Evolutionary conservation across 2,797 vertebrate species (phyloP).

Genomic region (Cirrhinus mrigala): DNA sequence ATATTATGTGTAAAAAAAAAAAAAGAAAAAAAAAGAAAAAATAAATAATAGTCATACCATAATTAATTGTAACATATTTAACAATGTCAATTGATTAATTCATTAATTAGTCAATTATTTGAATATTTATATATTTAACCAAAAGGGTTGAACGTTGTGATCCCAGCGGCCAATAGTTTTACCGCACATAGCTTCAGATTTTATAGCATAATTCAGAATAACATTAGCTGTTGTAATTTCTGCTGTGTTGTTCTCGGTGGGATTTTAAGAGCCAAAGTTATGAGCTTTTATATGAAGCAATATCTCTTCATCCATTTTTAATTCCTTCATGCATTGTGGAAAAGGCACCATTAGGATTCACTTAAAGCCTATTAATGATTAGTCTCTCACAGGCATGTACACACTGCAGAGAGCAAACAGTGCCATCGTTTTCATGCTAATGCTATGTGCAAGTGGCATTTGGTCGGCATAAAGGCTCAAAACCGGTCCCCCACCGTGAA

Average conservation of each 20-base stretch:
- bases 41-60: no score
- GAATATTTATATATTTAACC: neutral
- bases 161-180: slow-evolving; percentile 9
- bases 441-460: slow-evolving; percentile 24
- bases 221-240: slow-evolving; percentile 45
- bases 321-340: slow-evolving; percentile 48
- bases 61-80: neutral
- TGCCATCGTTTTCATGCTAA: slow-evolving; percentile 3
- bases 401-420: neutral
- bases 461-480: slow-evolving; percentile 15
- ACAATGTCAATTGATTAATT: neutral
- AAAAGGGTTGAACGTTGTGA: neutral
- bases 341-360: slow-evolving; percentile 43
- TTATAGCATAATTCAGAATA: slow-evolving; percentile 47
- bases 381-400: slow-evolving; percentile 5
- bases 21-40: no score
- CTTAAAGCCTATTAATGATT: slow-evolving; percentile 39
- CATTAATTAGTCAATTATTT: neutral
- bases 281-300: slow-evolving; percentile 46
- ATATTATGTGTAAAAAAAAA: neutral
- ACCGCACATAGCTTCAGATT: neutral
- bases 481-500: slow-evolving; percentile 34
- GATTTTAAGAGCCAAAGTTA: slow-evolving; percentile 45
- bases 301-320: slow-evolving; percentile 49
- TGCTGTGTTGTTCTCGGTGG: slow-evolving; percentile 35